These are phyloP conservation scores for Hetaerina americana DNA, from an alignment of 1,140 invertebrate genomes.

Conservation along the genomic window DNA sequence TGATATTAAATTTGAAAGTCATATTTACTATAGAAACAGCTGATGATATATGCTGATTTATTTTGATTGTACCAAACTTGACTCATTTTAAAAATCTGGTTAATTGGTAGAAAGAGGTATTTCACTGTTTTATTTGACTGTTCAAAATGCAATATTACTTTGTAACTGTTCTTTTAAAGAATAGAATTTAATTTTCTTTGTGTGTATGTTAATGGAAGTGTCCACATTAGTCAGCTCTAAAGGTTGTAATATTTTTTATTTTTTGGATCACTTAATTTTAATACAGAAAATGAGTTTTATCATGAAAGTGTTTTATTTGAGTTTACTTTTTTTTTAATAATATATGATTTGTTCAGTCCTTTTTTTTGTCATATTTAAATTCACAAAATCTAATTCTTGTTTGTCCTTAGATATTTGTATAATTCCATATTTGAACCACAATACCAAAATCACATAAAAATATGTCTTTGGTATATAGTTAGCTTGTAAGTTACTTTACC, in stretches of 20 bases:
- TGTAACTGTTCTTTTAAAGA: neutral
- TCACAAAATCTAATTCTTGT: no score
- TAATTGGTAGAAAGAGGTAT: neutral
- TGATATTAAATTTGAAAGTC: neutral
- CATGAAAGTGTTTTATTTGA: no score
- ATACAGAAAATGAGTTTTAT: no score
- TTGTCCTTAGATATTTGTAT: neutral
- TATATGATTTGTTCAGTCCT: no score
- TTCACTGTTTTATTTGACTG: neutral
- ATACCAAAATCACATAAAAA: neutral
- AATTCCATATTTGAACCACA: neutral
- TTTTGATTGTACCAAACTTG: neutral
- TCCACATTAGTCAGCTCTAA: neutral
- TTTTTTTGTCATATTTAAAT: no score
- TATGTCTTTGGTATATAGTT: neutral
- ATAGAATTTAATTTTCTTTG: neutral
- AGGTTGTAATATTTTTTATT: neutral
- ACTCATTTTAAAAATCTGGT: neutral
- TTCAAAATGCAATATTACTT: neutral
- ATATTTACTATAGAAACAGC: neutral
- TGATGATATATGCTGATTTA: neutral
- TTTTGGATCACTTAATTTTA: neutral
- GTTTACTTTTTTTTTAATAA: no score
- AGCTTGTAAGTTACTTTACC: neutral
- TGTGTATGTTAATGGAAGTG: neutral